These are phyloP conservation scores for Chamaea fasciata DNA, from an alignment of 2,113 vertebrate species.

Conservation along the genomic window DNA sequence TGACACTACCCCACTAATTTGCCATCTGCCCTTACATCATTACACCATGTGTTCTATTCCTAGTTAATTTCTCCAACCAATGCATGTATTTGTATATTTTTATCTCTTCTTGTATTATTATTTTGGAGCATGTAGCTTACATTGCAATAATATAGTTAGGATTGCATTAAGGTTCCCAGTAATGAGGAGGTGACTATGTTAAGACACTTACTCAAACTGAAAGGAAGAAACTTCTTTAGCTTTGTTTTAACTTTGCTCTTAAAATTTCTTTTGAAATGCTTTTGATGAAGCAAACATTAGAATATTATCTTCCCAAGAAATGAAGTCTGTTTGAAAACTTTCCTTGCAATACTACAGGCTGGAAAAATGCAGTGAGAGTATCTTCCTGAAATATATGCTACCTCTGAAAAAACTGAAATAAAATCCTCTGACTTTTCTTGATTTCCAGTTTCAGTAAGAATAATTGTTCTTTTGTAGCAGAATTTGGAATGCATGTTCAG, in stretches of 20 bases:
- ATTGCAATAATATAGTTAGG: neutral
- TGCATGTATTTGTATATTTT: neutral
- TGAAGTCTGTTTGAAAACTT: neutral
- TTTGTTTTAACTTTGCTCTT: neutral
- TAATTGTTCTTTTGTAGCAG: neutral
- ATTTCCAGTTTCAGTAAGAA: neutral
- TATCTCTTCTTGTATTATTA: neutral
- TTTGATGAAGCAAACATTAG: neutral
- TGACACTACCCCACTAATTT: neutral
- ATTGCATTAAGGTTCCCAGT: neutral
- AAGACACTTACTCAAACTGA: neutral
- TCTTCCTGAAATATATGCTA: neutral
- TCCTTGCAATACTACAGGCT: neutral
- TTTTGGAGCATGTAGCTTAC: neutral
- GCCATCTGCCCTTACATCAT: constrained; percentile 19
- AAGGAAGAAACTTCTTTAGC: neutral
- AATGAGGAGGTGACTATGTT: neutral
- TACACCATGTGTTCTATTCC: neutral
- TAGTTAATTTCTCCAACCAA: neutral
- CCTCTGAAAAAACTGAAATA: neutral
- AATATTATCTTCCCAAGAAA: neutral
- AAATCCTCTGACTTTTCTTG: neutral
- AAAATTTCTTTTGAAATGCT: neutral
- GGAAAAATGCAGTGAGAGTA: neutral
- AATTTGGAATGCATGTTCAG: neutral